Evolutionary conservation across 2,888 invertebrate species (phyloP).

Genomic region (Antheraea assamensis): DNA sequence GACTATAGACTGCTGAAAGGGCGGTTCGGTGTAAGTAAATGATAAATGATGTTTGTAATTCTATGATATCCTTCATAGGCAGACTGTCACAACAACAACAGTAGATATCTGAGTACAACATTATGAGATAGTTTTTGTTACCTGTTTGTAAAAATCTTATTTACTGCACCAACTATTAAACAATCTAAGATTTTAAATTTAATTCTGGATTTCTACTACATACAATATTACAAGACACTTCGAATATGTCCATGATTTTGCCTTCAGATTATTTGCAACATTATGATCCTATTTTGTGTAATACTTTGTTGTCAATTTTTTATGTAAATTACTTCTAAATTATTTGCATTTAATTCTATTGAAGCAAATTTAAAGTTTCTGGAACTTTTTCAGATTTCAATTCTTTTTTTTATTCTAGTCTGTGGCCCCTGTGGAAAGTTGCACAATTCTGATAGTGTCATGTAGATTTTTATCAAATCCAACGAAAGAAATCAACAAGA

Average conservation of each 20-base stretch:
- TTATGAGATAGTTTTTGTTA: background rate
- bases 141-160: background rate
- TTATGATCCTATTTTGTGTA: background rate
- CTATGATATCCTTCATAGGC: too few relatives aligned
- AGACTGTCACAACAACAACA: background rate
- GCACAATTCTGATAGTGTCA: too few relatives aligned
- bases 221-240: background rate
- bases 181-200: background rate
- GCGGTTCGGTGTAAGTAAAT: too few relatives aligned
- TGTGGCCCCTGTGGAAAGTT: too few relatives aligned
- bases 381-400: background rate
- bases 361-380: background rate
- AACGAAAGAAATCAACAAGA: too few relatives aligned
- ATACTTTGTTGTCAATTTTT: background rate
- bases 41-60: too few relatives aligned
- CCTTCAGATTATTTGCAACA: background rate
- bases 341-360: background rate
- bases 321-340: background rate
- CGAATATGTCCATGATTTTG: background rate
- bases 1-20: too few relatives aligned
- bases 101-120: background rate
- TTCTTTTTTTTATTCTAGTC: too few relatives aligned
- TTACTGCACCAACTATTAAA: background rate
- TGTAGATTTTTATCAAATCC: too few relatives aligned
- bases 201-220: background rate